Evolutionary conservation across 2,113 vertebrate species (phyloP).

Genomic region (Cavia aperea): DNA sequence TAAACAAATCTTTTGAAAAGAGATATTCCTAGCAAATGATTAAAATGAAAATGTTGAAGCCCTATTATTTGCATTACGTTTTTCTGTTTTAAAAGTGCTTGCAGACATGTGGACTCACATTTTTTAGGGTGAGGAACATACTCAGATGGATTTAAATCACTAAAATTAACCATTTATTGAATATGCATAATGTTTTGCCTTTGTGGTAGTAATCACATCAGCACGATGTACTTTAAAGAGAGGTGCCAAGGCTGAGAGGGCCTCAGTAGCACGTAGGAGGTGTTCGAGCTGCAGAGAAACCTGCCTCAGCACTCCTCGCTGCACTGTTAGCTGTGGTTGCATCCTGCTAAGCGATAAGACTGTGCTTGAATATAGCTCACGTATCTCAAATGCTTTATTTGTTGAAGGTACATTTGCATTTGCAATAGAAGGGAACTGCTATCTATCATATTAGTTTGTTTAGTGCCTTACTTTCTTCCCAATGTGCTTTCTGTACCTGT

Average conservation of each 20-base stretch:
- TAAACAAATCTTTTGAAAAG: neutral
- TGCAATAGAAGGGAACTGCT: neutral
- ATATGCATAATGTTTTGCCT: rapidly evolving
- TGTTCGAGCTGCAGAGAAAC: neutral
- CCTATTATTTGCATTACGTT: neutral
- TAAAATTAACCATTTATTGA: neutral
- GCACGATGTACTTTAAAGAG: neutral
- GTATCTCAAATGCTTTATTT: neutral
- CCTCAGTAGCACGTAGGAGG: neutral
- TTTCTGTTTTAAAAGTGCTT: slow-evolving; percentile 14
- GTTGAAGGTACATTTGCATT: neutral
- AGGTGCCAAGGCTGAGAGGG: neutral
- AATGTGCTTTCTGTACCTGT: neutral
- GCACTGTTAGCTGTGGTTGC: neutral
- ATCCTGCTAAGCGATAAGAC: neutral
- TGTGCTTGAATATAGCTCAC: neutral
- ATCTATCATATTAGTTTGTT: neutral
- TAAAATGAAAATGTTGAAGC: neutral
- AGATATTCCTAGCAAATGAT: neutral
- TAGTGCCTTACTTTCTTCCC: neutral
- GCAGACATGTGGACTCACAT: neutral
- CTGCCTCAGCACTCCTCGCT: neutral
- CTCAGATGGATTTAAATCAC: neutral
- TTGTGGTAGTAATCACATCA: neutral
- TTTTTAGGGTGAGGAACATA: neutral